Percentiles rank a stretch among this genome's conserved stretches.
These are phyloP conservation scores for Labrus mixtus DNA, from an alignment of 2,113 vertebrate genomes.

Conservation along the genomic window DNA sequence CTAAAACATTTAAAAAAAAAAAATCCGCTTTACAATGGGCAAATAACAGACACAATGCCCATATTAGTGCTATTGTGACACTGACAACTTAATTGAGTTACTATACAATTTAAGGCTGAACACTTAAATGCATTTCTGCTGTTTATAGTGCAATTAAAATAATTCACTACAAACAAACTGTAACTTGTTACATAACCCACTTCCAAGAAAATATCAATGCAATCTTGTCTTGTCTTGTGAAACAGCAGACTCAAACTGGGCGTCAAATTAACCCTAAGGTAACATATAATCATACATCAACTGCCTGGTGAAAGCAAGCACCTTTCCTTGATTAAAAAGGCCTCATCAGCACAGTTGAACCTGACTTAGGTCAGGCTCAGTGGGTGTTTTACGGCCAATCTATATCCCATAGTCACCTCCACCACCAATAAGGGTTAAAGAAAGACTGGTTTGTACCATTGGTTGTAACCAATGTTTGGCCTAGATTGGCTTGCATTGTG, in stretches of 20 bases:
- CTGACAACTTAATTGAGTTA: neutral
- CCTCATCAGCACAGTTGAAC: slow-evolving; percentile 21
- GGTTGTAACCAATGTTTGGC: too few species aligned
- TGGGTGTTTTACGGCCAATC: too few species aligned
- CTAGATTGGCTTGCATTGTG: too few species aligned
- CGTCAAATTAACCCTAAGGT: slow-evolving; percentile 24
- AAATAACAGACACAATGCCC: neutral
- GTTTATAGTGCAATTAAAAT: neutral
- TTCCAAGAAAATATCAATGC: too few species aligned
- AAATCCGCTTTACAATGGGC: neutral
- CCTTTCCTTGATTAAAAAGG: slow-evolving; percentile 29
- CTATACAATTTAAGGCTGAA: neutral
- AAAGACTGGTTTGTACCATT: too few species aligned
- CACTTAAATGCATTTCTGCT: neutral
- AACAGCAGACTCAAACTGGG: neutral
- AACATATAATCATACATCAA: slow-evolving; percentile 13
- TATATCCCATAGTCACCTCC: too few species aligned
- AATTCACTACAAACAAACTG: too few species aligned
- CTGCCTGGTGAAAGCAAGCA: slow-evolving; percentile 14
- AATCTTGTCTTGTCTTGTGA: too few species aligned
- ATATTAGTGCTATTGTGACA: neutral
- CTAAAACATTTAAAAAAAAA: too few species aligned
- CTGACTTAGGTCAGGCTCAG: too few species aligned
- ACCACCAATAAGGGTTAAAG: too few species aligned
- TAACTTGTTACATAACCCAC: too few species aligned